Percentiles rank a stretch among this genome's conserved stretches.
phyloP scores from a whole-genome alignment of 2,888 invertebrate genomes.

The Biston betularia region DNA sequence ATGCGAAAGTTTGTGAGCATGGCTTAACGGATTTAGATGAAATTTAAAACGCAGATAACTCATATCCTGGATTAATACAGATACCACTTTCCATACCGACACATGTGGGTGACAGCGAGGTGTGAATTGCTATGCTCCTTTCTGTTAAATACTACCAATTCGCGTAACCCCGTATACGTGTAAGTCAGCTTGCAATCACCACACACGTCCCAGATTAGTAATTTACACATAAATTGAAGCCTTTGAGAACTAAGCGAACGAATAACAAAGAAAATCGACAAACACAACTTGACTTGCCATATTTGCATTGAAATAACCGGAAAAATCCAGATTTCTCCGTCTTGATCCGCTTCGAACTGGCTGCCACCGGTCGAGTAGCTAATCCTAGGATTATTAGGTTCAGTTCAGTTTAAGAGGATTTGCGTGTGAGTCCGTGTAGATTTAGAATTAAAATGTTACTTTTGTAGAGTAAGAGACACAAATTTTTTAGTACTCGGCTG shows the following conservation, averaged over 20 bases:
- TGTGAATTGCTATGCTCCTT: too few relatives aligned
- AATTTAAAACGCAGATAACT: too few relatives aligned
- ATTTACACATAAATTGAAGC: not conserved
- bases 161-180: too few relatives aligned
- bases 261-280: slow-evolving; percentile 15
- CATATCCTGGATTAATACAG: too few relatives aligned
- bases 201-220: not conserved
- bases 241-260: not conserved
- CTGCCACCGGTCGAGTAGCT: slow-evolving; percentile 43
- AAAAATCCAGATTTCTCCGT: slow-evolving; percentile 38
- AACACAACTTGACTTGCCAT: slow-evolving; percentile 19
- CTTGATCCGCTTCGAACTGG: slow-evolving; percentile 37
- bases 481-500: too few relatives aligned
- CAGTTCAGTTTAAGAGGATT: slow-evolving; percentile 46
- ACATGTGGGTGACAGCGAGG: too few relatives aligned
- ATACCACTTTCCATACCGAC: too few relatives aligned
- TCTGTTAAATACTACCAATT: too few relatives aligned
- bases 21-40: too few relatives aligned
- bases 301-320: slow-evolving; percentile 20
- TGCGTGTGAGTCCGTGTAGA: slow-evolving; percentile 9
- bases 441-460: slow-evolving; percentile 2
- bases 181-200: not conserved
- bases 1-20: too few relatives aligned
- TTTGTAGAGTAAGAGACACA: not conserved
- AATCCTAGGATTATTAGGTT: slow-evolving; percentile 56